Conservation (phyloP, 2,888 invertebrate genomes). For the Artemia sinica region DNA sequence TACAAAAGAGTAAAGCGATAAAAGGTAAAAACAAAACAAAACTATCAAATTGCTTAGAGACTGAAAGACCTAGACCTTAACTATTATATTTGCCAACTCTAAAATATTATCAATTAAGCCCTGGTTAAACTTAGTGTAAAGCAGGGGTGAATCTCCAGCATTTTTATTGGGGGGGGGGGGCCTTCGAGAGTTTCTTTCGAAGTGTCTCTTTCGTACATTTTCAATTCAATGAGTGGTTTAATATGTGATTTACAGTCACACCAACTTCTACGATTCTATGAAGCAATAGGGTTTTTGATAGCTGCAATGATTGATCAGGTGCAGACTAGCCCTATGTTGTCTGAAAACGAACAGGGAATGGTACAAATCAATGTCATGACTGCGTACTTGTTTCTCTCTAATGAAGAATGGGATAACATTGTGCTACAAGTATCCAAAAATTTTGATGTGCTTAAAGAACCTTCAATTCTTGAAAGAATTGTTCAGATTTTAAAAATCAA, state of each 20-base stretch:
- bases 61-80: too few relatives aligned
- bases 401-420: slow-evolving; percentile 96
- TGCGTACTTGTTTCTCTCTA: slow-evolving; percentile 95
- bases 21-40: too few relatives aligned
- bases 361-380: too few relatives aligned
- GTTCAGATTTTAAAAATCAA: slow-evolving; percentile 97
- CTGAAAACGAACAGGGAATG: too few relatives aligned
- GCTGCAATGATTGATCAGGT: slow-evolving; percentile 79
- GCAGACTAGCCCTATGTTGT: slow-evolving; percentile 31
- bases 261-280: slow-evolving; percentile 96
- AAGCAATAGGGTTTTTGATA: slow-evolving; percentile 98
- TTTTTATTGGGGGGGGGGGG: too few relatives aligned
- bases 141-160: too few relatives aligned
- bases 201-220: slow-evolving; percentile 97
- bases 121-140: too few relatives aligned
- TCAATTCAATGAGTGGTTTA: slow-evolving; percentile 84
- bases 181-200: too few relatives aligned
- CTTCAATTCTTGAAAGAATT: slow-evolving; percentile 88
- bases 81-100: too few relatives aligned
- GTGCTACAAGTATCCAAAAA: slow-evolving; percentile 41
- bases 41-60: too few relatives aligned
- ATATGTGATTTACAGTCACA: slow-evolving; percentile 97
- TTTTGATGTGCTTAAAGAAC: slow-evolving; percentile 86
- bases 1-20: too few relatives aligned
- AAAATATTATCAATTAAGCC: too few relatives aligned